phyloP scores from a whole-genome alignment of 2,113 vertebrate genomes.

The Acrocephalus arundinaceus region DNA sequence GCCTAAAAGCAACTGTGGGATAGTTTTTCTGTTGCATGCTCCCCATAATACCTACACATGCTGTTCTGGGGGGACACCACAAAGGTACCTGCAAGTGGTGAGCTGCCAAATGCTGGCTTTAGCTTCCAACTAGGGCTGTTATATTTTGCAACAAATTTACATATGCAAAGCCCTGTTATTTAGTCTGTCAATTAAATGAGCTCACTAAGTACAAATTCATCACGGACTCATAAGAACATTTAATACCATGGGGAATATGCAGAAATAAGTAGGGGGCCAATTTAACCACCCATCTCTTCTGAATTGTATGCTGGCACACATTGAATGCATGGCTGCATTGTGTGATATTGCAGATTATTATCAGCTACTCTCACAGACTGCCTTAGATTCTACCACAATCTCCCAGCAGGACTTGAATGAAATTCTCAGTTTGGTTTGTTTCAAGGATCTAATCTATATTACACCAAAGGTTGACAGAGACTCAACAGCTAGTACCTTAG shows the following conservation, averaged over 20 bases:
- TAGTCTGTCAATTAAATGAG: neutral
- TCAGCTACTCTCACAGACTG: neutral
- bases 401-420: neutral
- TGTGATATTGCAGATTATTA: neutral
- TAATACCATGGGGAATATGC: neutral
- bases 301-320: neutral
- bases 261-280: neutral
- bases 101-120: neutral
- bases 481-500: neutral
- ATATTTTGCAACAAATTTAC: neutral
- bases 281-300: neutral
- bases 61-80: neutral
- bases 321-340: fast-evolving
- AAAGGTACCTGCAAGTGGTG: neutral
- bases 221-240: neutral
- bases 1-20: neutral
- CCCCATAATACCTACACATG: neutral
- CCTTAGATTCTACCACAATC: neutral
- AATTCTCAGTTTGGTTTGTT: neutral
- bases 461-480: neutral
- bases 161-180: neutral
- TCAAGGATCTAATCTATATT: neutral
- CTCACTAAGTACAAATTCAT: neutral
- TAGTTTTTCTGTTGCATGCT: neutral
- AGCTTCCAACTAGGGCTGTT: neutral